Evolutionary conservation across 92 coral and sea anemone genomes (phyloP).

Genomic region (Galaxea fascicularis): DNA sequence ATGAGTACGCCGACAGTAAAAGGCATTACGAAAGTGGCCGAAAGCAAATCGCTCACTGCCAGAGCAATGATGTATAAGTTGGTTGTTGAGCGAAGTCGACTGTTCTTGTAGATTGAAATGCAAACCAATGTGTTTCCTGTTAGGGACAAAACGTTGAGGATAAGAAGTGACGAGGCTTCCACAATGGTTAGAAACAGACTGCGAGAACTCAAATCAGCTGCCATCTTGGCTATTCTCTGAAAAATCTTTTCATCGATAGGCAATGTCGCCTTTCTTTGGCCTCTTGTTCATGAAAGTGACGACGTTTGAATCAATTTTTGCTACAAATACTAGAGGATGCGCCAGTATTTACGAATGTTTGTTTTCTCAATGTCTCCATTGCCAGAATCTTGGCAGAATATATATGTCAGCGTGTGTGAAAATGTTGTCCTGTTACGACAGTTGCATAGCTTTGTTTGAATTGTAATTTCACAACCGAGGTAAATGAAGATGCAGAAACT

Average conservation of each 20-base stretch:
- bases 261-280: not conserved
- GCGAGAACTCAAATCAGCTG: not conserved
- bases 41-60: slow-evolving; percentile 22
- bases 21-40: slow-evolving; percentile 26
- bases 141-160: not conserved
- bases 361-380: too few species aligned
- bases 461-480: too few species aligned
- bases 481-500: too few species aligned
- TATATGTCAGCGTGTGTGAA: too few species aligned
- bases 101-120: not conserved
- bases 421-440: too few species aligned
- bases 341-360: too few species aligned
- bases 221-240: not conserved
- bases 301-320: too few species aligned
- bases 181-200: not conserved
- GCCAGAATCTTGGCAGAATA: too few species aligned
- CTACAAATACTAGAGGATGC: too few species aligned
- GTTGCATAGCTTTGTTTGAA: too few species aligned
- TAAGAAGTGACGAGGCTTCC: not conserved
- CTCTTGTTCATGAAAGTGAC: too few species aligned
- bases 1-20: not conserved
- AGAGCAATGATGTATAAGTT: slow-evolving; percentile 30
- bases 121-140: slow-evolving; percentile 22
- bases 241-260: too few species aligned
- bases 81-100: slow-evolving; percentile 14